Conservation (phyloP, 2,797 vertebrate genomes). For the Microtus californicus region DNA sequence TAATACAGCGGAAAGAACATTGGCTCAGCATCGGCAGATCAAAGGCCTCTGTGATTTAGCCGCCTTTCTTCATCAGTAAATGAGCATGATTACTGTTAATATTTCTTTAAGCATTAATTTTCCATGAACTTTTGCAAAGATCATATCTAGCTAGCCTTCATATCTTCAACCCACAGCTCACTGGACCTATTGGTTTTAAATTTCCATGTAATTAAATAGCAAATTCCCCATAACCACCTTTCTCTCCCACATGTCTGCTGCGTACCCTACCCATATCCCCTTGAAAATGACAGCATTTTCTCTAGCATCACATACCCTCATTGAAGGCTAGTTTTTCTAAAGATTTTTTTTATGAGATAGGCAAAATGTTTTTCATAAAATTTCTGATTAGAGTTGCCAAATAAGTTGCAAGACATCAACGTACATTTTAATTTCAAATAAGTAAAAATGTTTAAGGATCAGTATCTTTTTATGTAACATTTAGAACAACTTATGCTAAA, state of each 20-base stretch:
- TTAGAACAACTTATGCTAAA: constrained; percentile 7
- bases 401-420: not conserved
- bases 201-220: constrained; percentile 54
- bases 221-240: constrained; percentile 26
- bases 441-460: constrained; percentile 22
- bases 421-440: constrained; percentile 63
- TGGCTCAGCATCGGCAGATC: constrained; percentile 55
- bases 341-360: constrained; percentile 34
- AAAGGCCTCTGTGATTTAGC: constrained; percentile 54
- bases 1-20: constrained; percentile 48
- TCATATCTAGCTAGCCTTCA: constrained; percentile 70
- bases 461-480: not conserved
- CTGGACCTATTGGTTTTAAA: constrained; percentile 65
- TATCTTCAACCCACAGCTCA: constrained; percentile 71
- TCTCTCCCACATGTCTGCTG: constrained; percentile 19
- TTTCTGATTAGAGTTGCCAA: not conserved
- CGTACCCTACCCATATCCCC: not conserved
- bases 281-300: not conserved
- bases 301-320: not conserved
- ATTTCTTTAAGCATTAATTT: constrained; percentile 75
- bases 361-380: not conserved
- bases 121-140: constrained; percentile 75
- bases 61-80: constrained; percentile 70
- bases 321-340: constrained; percentile 6
- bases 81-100: constrained; percentile 69